phyloP scores from a whole-genome alignment of 1,140 invertebrate genomes.

The Sitophilus oryzae region DNA sequence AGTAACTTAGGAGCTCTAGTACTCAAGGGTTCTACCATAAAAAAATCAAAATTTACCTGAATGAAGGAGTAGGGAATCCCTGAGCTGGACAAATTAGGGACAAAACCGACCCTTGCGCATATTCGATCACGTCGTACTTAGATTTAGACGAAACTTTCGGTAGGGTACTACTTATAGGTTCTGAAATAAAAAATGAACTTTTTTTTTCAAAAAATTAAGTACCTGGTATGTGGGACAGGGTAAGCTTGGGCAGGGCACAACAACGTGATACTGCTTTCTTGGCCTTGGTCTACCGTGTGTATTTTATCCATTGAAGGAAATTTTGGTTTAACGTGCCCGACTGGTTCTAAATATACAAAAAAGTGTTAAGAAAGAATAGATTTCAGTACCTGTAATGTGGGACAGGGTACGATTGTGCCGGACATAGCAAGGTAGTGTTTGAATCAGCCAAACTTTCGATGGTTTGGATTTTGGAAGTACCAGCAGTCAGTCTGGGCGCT shows the following conservation, averaged over 20 bases:
- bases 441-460: conserved; percentile 41
- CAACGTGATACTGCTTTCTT: conserved; percentile 45
- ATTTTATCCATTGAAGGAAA: conserved; percentile 38
- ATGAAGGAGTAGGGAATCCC: conserved; percentile 63
- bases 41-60: conserved; percentile 48
- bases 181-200: conserved; percentile 43
- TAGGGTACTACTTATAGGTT: conserved; percentile 64
- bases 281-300: conserved; percentile 41
- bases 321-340: conserved; percentile 45
- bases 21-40: conserved; percentile 62
- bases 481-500: conserved; percentile 57
- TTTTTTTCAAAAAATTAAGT: conserved; percentile 48
- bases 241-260: conserved; percentile 61
- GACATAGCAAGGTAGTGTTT: conserved; percentile 50
- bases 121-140: conserved; percentile 39
- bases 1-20: conserved; percentile 61
- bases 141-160: conserved; percentile 54
- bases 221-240: conserved; percentile 56
- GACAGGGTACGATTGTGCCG: conserved; percentile 61
- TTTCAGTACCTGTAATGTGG: conserved; percentile 54
- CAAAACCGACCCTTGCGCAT: conserved; percentile 21
- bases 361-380: conserved; percentile 30
- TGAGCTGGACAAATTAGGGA: conserved; percentile 58
- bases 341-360: conserved; percentile 48
- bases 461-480: conserved; percentile 41